Base-by-base conservation (phyloP, 2,888 invertebrate genomes). In the Timema podura region DNA sequence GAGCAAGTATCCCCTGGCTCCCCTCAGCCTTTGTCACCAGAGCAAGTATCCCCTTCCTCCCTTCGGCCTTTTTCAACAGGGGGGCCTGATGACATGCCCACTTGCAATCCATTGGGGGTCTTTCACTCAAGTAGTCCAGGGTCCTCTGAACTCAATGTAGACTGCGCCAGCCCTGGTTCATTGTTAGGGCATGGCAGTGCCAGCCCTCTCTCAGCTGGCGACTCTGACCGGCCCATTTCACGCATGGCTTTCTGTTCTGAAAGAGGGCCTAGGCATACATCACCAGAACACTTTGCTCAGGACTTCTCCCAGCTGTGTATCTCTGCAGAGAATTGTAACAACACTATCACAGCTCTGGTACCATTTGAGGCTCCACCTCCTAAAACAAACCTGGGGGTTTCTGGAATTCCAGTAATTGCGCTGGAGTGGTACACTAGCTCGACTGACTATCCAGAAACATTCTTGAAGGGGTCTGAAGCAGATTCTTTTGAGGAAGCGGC, bases 381-480 rank as follows among this genome's bases (percentile, higher is more conserved):
- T 9, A 10, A 44, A 44, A 9, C 61, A 13, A n/a, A 54, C 7
- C 15, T 8, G n/a, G 54, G 54, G 54, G n/a, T n/a, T n/a, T n/a
- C n/a, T n/a, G n/a, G n/a, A n/a, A n/a, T n/a, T n/a, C n/a, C 15
- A 7, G 11, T 54, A n/a, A 54, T 54, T 7, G 9, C 54, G 7
- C 30, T 61, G 61, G 61, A 44, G 5, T 61, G 61, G 61, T 45
- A 44, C 15, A 64, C 72, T 13, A 64, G 68, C 48, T 51, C 49
- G 48, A 65, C 15, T 8, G 64, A 65, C n/a, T 61, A 67, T 61
- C 75, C 77, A 80, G 72, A 75, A 76, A 74, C 75, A 76, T 48
- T 80, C 78, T 73, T 80, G 79, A 75, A 76, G 75, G 67, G 16
- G 15, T n/a, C 9, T 51, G 30, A 47, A 7, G 44, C 8, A 15